These are phyloP conservation scores for Phalera bucephala DNA, from an alignment of 2,888 invertebrate genomes.

Conservation along the genomic window DNA sequence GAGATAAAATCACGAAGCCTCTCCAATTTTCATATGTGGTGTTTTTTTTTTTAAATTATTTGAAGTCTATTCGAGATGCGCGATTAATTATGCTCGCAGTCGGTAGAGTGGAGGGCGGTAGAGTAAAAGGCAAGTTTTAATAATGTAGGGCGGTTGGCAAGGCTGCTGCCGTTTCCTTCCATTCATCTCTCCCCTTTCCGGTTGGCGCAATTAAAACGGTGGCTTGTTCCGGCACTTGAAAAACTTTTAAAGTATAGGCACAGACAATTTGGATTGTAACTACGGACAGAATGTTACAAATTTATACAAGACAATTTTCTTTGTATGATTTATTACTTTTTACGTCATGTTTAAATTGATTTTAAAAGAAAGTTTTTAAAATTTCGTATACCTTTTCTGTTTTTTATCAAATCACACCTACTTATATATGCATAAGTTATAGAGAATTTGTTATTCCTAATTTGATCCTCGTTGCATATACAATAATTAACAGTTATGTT, in stretches of 20 bases:
- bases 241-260: no score
- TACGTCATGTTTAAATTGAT: no score
- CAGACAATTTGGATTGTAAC: no score
- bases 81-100: constrained; percentile 68
- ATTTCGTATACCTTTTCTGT: no score
- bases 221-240: constrained; percentile 80
- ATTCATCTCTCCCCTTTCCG: constrained; percentile 81
- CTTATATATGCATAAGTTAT: no score
- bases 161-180: constrained; percentile 74
- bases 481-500: no score
- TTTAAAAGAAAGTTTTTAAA: no score
- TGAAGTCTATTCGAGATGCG: constrained; percentile 64
- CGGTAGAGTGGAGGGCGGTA: constrained; percentile 58
- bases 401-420: no score
- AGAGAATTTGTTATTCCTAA: no score
- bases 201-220: constrained; percentile 79
- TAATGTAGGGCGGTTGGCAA: constrained; percentile 79
- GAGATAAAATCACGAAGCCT: constrained; percentile 33
- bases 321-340: no score
- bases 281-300: constrained; percentile 56
- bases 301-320: no score
- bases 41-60: constrained; percentile 51
- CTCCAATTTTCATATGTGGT: constrained; percentile 29
- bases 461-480: no score
- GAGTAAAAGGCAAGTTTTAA: constrained; percentile 79